Base-by-base conservation (phyloP, 2,113 vertebrate species). In the Alethe castanea region DNA sequence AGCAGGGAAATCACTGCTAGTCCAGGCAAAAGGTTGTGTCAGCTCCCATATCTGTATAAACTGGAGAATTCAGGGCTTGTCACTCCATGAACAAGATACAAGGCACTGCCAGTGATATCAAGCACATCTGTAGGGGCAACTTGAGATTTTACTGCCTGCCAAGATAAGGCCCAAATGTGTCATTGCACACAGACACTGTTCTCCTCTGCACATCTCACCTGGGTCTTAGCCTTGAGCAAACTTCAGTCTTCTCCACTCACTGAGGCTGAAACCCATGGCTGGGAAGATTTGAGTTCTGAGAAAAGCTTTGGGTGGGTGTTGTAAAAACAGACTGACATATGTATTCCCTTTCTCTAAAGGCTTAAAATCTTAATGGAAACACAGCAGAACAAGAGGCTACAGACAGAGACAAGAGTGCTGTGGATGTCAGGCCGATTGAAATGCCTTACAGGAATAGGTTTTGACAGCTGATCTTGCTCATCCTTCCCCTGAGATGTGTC, bases 401-500 rank as follows among this genome's bases (percentile, higher is more conserved):
- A 78, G 72, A 28, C 16, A 40, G 33, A 77, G n/a, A 85, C 36
- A 64, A 67, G 28, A 57, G 24, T 31, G 42, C 13, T 40, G 2
- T 35, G 52, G 44, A 73, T 86, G 69, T 59, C 60, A 84, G 72
- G 48, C 19, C 14, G 12, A 59, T 54, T 91, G 77, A 95, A 94
- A 92, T 31, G 26, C 42, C 72, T 89, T 73, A 20, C 60, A 70
- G 42, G 45, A 81, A 91, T 45, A 44, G 4, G 33, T 84, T 82
- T 83, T 81, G 91, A 62, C 93, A 95, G 77, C 47, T 86, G 72
- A 91, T 95, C 91, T 92, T 94, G 77, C 60, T 91, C 81, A 66
- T 74, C 47, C 42, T 89, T 86, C 60, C 67, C 59, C 24, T 54
- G 67, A 83, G 89, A 81, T 31, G 35, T 44, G 64, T 86, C 2